Base-by-base conservation (phyloP, 2,113 vertebrate species). In the Platysternon megacephalum region DNA sequence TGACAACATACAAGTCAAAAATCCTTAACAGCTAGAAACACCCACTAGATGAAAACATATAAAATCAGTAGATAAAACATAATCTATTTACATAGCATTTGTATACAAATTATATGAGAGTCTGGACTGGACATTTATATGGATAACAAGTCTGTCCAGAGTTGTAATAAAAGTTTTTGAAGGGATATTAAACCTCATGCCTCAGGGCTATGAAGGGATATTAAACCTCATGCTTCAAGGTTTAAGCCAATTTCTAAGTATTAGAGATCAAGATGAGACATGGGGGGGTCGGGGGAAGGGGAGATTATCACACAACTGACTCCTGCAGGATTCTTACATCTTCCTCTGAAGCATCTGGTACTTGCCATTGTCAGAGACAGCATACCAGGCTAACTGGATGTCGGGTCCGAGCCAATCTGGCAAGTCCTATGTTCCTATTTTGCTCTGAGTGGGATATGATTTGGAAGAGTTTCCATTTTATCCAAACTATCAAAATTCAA, bases 1-100 rank as follows among this genome's bases (percentile, higher is more conserved):
- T 46, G 65, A 17, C 5, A 12, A 44, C 0, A 0, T 83, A 72
- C 85, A 85, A 83, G 22, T 22, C 26, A 49, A 88, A 91, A 79
- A 10, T n/a, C 53, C 22, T 13, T 82, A 93, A 86, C 89, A 86
- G 84, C 91, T 93, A 93, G 93, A 53, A 95, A 87, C 89, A 89
- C 95, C 83, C 91, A 89, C 44, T 93, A 53, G 49, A 88, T 94
- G 94, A 86, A 85, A 94, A 81, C 42, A 88, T 85, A 88, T 56
- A 79, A 85, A 87, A 65, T 17, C 85, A 92, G 91, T 14, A 85
- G 10, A 94, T 9, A 95, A 97, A 94, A 32, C 83, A 91, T 42
- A 42, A 92, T 49, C 46, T 91, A 96, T 94, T 91, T 95, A 94
- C 92, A 84, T 89, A 26, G 19, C 12, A 85, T 22, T n/a, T 88